Percentiles rank a stretch among this genome's conserved stretches.
phyloP scores from a whole-genome alignment of 1,140 invertebrate genomes.

The Dinoponera quadriceps region DNA sequence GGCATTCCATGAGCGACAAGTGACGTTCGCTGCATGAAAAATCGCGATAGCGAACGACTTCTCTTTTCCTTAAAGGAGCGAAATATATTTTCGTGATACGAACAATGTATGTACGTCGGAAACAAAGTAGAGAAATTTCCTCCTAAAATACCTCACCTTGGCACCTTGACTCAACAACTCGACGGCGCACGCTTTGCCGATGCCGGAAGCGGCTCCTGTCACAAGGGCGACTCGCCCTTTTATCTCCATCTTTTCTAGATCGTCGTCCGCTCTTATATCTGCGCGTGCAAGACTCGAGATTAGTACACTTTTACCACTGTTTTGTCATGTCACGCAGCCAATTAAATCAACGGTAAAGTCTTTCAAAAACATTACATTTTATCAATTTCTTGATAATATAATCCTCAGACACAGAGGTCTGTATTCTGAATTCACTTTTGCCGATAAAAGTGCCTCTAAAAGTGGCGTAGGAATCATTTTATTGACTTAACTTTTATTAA shows the following conservation, averaged over 20 bases:
- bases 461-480: too few relatives aligned
- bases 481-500: too few relatives aligned
- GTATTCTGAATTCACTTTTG: too few relatives aligned
- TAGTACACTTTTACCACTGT: neutral
- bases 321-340: neutral
- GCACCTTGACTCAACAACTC: slow-evolving; percentile 90
- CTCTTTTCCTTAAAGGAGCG: neutral
- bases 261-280: slow-evolving; percentile 47
- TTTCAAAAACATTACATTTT: neutral
- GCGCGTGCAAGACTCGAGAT: slow-evolving; percentile 9
- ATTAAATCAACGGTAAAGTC: neutral
- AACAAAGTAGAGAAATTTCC: neutral
- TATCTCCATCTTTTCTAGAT: slow-evolving; percentile 76
- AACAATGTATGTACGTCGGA: neutral
- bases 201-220: slow-evolving; percentile 90
- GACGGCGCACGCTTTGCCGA: slow-evolving; percentile 89
- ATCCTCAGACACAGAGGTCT: too few relatives aligned
- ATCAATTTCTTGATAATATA: too few relatives aligned
- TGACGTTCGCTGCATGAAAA: neutral
- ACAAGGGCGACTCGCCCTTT: slow-evolving; percentile 90
- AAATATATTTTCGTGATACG: neutral
- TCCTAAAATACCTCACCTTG: slow-evolving; percentile 85
- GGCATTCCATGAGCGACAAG: neutral
- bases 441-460: too few relatives aligned
- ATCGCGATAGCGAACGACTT: neutral